These are phyloP conservation scores for Shinisaurus crocodilurus DNA, from an alignment of 2,113 vertebrate genomes.

Conservation along the genomic window DNA sequence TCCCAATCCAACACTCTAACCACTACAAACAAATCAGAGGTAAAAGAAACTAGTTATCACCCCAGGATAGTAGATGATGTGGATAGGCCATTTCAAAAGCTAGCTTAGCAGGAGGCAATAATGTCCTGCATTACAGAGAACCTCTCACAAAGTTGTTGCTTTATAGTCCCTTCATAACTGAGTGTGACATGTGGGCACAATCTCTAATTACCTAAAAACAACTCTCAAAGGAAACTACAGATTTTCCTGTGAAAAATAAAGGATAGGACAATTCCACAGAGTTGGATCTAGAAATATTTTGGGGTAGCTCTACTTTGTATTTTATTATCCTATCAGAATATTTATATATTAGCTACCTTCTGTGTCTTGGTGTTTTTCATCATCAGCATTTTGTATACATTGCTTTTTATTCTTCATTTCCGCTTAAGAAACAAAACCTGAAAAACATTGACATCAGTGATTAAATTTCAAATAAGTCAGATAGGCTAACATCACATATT, in stretches of 20 bases:
- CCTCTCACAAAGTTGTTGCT: background rate
- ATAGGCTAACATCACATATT: conserved; percentile 4
- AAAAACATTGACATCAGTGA: conserved; percentile 28
- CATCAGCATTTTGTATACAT: conserved; percentile 62
- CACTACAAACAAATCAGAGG: background rate
- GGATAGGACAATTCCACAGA: background rate
- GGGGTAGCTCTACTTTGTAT: background rate
- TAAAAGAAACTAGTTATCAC: background rate
- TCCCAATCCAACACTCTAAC: no score
- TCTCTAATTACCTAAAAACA: background rate
- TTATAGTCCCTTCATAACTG: background rate
- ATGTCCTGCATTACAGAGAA: background rate
- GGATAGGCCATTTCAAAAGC: background rate
- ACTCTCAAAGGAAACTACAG: background rate
- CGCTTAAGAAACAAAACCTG: conserved; percentile 58
- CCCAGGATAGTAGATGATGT: background rate
- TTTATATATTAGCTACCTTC: conserved; percentile 71
- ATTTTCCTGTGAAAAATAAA: background rate
- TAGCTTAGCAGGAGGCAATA: background rate
- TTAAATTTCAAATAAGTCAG: conserved; percentile 16
- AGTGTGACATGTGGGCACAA: background rate
- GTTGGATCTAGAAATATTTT: background rate
- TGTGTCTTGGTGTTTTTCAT: conserved; percentile 66
- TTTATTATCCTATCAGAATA: background rate
- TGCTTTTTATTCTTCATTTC: conserved; percentile 77